Base-by-base conservation (phyloP, 2,797 vertebrate species). In the Nannoperca obscura region DNA sequence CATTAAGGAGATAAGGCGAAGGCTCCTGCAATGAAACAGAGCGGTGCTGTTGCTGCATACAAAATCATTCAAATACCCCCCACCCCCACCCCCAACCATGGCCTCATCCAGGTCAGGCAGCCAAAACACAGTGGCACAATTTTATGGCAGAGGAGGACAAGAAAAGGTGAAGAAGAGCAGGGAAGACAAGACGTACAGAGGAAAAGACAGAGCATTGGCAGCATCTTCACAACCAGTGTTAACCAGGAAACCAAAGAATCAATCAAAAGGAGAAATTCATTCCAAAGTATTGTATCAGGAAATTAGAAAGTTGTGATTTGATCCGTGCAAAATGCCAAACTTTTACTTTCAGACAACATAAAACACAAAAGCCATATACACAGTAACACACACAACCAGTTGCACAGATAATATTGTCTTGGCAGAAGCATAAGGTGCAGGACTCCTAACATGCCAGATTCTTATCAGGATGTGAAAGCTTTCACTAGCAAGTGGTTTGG, bases 1-100 rank as follows among this genome's bases (percentile, higher is more conserved):
- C 92, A 94, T 94, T 93, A 92, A 88, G 84, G 83, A 93, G 93
- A 93, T 94, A 93, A 93, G 91, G 77, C 77, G 52, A 78, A 85
- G 84, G 86, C 90, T 90, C 80, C 86, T 84, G 87, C 89, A 86
- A 83, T 84, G 82, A 90, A 89, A 93, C 86, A 88, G 84, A 91
- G 80, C 61, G 64, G 53, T 59, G 70, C 76, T 78, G 87, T 88
- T 58, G 58, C 86, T 83, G 92, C 88, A 93, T 90, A 91, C 87
- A 59, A 92, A 93, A 91, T 89, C 87, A 88, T 90, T 88, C 84
- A 89, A 89, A 91, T 78, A 67, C 61, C 65, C 58, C 62, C 52
- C 61, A 62, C 58, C 62, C 52, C 20, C 12, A 27, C 15, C 40
- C 14, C 62, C 62, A 49, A 24, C 5, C 40, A 47, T 6, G 17